Evolutionary conservation across 2,888 invertebrate species (phyloP).

Genomic region (Pseudococcus viburni): DNA sequence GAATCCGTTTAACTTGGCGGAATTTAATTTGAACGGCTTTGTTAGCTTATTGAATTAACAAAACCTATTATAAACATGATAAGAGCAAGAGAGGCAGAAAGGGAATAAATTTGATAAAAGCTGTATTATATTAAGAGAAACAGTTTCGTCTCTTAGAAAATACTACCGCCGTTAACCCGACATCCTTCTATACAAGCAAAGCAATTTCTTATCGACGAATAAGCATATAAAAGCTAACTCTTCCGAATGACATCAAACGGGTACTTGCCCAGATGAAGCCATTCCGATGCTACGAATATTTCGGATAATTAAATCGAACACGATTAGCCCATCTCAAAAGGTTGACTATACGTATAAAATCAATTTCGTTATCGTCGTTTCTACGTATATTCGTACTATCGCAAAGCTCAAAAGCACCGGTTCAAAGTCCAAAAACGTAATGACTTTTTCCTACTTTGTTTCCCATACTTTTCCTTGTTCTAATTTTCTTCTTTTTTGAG

Average conservation of each 20-base stretch:
- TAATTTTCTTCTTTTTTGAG: neutral
- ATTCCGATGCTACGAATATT: constrained; percentile 21
- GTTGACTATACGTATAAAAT: constrained; percentile 26
- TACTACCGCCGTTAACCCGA: neutral
- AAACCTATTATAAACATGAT: constrained; percentile 42
- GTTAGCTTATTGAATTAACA: constrained; percentile 48
- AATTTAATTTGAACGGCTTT: constrained; percentile 50
- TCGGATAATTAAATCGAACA: constrained; percentile 39
- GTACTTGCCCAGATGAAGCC: constrained; percentile 28
- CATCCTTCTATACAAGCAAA: neutral
- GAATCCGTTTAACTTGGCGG: constrained; percentile 44
- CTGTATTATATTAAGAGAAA: constrained; percentile 24
- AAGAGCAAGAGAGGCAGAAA: constrained; percentile 25
- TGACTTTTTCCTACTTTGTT: too few species aligned
- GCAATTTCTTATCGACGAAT: constrained; percentile 11
- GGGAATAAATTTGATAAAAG: constrained; percentile 37
- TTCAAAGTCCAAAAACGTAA: too few species aligned
- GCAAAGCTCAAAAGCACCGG: neutral
- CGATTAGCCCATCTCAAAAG: constrained; percentile 27
- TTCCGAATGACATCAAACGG: constrained; percentile 43
- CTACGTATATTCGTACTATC: neutral
- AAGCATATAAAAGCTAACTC: constrained; percentile 32
- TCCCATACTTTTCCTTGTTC: too few species aligned
- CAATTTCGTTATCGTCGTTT: constrained; percentile 12
- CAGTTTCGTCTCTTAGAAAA: constrained; percentile 36